phyloP scores from a whole-genome alignment of 2,888 invertebrate species.

The Papilio gigon region DNA sequence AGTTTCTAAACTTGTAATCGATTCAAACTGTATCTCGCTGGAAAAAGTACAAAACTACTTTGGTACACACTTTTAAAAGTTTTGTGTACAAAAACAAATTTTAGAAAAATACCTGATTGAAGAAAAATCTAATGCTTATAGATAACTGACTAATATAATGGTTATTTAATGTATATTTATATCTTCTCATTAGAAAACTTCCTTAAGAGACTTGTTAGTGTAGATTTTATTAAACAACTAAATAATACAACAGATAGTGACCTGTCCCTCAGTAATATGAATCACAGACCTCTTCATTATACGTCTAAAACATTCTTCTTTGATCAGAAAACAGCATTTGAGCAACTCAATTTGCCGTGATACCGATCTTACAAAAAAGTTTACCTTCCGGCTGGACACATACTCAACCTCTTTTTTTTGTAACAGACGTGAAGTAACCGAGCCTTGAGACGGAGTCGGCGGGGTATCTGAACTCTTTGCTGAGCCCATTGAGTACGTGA shows the following conservation, averaged over 20 bases:
- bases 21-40: constrained; percentile 33
- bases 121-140: not conserved
- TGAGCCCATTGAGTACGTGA: constrained; percentile 72
- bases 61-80: constrained; percentile 16
- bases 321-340: not conserved
- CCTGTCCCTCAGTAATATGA: not conserved
- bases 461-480: constrained; percentile 64
- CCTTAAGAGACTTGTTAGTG: no score
- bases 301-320: not conserved
- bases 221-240: no score
- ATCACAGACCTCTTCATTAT: not conserved
- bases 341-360: not conserved
- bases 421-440: constrained; percentile 40
- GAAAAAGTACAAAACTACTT: constrained; percentile 25
- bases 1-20: constrained; percentile 36
- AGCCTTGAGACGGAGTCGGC: constrained; percentile 37
- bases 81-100: constrained; percentile 5
- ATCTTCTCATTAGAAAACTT: no score
- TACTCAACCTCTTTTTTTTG: constrained; percentile 33
- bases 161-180: not conserved
- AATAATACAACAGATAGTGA: no score
- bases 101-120: constrained; percentile 2
- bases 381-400: constrained; percentile 12
- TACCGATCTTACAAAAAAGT: not conserved
- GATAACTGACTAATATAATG: not conserved